Evolutionary conservation across 1,140 invertebrate genomes (phyloP).

Genomic region (Helicoverpa armigera): DNA sequence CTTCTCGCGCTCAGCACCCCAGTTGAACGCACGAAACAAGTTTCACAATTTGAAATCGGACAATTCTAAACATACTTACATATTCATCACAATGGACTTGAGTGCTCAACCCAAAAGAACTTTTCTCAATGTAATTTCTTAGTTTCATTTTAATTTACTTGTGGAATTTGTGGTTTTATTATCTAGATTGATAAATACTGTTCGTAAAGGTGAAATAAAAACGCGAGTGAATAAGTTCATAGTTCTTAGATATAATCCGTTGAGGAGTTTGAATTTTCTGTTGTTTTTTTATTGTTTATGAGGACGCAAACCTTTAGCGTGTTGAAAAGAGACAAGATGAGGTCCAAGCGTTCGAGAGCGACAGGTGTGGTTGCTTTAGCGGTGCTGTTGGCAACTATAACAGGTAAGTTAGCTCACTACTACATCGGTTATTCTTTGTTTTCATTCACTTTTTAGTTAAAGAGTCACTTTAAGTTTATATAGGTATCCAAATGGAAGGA

Average conservation of each 20-base stretch:
- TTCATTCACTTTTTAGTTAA: not conserved
- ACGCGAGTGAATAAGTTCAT: slow-evolving; percentile 79
- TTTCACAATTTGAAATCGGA: slow-evolving; percentile 61
- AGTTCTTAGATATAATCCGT: slow-evolving; percentile 77
- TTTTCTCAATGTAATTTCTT: slow-evolving; percentile 60
- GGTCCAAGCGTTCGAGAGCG: slow-evolving; percentile 71
- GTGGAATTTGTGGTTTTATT: slow-evolving; percentile 77
- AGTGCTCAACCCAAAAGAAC: slow-evolving; percentile 59
- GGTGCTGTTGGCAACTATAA: slow-evolving; percentile 78
- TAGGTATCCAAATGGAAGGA: not conserved
- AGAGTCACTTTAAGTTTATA: not conserved
- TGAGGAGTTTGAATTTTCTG: slow-evolving; percentile 74
- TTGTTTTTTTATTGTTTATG: slow-evolving; percentile 76
- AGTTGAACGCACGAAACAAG: slow-evolving; percentile 76
- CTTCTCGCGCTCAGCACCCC: slow-evolving; percentile 45
- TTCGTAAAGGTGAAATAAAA: slow-evolving; percentile 76
- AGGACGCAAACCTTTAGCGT: slow-evolving; percentile 70
- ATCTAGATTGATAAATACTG: slow-evolving; percentile 70
- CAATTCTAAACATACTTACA: slow-evolving; percentile 55
- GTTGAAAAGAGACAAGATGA: slow-evolving; percentile 84
- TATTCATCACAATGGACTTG: slow-evolving; percentile 68
- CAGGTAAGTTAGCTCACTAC: slow-evolving; percentile 72
- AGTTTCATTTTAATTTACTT: slow-evolving; percentile 66
- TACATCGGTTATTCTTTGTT: slow-evolving; percentile 15
- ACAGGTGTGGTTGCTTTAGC: slow-evolving; percentile 83